Conservation (phyloP, 2,888 invertebrate species). For the Pyrocoelia pectoralis region DNA sequence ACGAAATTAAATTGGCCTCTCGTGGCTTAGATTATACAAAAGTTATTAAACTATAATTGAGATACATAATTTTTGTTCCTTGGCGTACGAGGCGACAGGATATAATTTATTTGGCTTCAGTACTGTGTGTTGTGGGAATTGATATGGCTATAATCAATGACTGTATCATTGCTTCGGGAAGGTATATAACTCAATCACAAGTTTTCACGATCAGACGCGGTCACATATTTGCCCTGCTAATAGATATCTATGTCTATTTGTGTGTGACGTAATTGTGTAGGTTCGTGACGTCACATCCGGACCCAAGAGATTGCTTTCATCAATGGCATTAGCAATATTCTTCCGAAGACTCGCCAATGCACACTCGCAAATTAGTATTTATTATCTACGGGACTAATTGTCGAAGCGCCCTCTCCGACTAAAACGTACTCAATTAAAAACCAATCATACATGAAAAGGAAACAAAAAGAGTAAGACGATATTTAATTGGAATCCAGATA, state of each 20-base stretch:
- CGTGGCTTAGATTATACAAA: conserved; percentile 21
- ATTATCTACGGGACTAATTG: conserved; percentile 30
- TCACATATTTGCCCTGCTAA: conserved; percentile 51
- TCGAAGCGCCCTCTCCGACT: conserved; percentile 11
- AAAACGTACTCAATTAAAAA: conserved; percentile 43
- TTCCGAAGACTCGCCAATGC: too few species aligned
- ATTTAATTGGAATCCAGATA: conserved; percentile 45
- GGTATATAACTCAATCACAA: conserved; percentile 56
- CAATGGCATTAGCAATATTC: conserved; percentile 44
- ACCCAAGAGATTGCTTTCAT: conserved; percentile 41
- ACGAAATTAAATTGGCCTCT: conserved; percentile 18
- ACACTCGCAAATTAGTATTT: conserved; percentile 43
- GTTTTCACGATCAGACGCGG: conserved; percentile 53
- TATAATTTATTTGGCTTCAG: conserved; percentile 35
- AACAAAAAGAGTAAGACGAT: conserved; percentile 43
- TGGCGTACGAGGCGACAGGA: conserved; percentile 23
- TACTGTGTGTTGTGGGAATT: conserved; percentile 47
- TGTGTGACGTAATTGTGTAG: conserved; percentile 50
- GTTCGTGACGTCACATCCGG: conserved; percentile 49
- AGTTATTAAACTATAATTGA: conserved; percentile 26
- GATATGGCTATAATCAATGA: conserved; percentile 55
- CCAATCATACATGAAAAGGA: conserved; percentile 45
- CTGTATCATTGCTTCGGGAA: conserved; percentile 48
- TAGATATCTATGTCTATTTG: conserved; percentile 59
- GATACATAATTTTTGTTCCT: conserved; percentile 24